Evolutionary conservation across 2,113 vertebrate genomes (phyloP).

Genomic region (Vimba vimba): DNA sequence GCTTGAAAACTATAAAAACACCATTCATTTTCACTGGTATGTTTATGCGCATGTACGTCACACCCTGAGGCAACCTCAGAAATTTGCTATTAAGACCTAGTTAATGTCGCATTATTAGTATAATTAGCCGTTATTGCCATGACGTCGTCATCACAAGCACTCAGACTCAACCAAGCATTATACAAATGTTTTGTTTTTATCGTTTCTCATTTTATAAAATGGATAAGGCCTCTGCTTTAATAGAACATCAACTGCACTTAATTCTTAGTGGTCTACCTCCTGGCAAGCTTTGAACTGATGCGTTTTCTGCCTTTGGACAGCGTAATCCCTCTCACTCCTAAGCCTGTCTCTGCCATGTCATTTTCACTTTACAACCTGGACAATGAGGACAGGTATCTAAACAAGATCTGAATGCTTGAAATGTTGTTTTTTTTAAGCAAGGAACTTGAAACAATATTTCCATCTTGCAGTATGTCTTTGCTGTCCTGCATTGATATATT

Average conservation of each 20-base stretch:
- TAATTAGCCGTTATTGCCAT: background rate
- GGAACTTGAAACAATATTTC: conserved; percentile 78
- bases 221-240: conserved; percentile 15
- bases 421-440: conserved; percentile 85
- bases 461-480: conserved; percentile 80
- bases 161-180: conserved; percentile 14
- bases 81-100: conserved; percentile 15
- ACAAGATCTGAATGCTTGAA: conserved; percentile 77
- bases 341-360: conserved; percentile 14
- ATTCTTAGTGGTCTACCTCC: conserved; percentile 27
- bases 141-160: background rate
- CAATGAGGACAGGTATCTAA: background rate
- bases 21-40: background rate
- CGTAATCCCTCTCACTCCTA: conserved; percentile 16
- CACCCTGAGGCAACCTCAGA: background rate
- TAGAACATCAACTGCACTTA: conserved; percentile 32
- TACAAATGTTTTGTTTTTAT: conserved; percentile 6
- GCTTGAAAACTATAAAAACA: conserved; percentile 14
- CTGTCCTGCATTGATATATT: conserved; percentile 75
- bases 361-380: conserved; percentile 34
- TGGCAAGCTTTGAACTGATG: conserved; percentile 41
- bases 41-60: background rate
- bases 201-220: conserved; percentile 24
- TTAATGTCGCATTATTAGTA: conserved; percentile 15
- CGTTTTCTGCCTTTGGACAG: conserved; percentile 31